phyloP scores from a whole-genome alignment of 1,140 invertebrate species.

The Bombus affinis region DNA sequence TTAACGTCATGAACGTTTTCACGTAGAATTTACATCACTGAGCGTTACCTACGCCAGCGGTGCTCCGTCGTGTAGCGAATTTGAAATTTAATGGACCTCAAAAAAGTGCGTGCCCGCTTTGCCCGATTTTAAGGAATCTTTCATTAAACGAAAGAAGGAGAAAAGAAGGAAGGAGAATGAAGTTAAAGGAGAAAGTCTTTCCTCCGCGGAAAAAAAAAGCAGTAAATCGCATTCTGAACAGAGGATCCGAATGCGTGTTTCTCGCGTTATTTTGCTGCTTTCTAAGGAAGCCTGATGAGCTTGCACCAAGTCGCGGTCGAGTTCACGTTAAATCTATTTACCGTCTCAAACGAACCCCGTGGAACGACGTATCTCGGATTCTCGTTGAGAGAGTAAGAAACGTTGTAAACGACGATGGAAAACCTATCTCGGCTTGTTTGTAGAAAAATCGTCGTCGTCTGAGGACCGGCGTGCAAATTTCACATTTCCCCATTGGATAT shows the following conservation, averaged over 20 bases:
- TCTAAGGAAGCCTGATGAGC: slow-evolving; percentile 20
- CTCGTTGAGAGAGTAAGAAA: neutral
- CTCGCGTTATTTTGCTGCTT: neutral
- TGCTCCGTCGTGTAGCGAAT: neutral
- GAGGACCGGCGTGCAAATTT: neutral
- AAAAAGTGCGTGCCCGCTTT: neutral
- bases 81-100: slow-evolving; percentile 38
- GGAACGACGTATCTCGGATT: neutral
- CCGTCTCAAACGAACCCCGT: slow-evolving; percentile 19
- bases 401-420: neutral
- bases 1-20: slow-evolving; percentile 10
- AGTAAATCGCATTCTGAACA: neutral
- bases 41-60: neutral
- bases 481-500: neutral
- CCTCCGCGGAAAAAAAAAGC: neutral
- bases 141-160: neutral
- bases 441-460: neutral
- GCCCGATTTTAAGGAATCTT: slow-evolving; percentile 23
- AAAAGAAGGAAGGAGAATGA: neutral
- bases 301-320: slow-evolving; percentile 7
- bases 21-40: slow-evolving; percentile 17
- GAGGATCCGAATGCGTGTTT: neutral
- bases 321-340: slow-evolving; percentile 46
- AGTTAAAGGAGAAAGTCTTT: neutral
- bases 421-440: neutral